phyloP scores from a whole-genome alignment of 1,140 invertebrate species.

The Rhagoletis zephyria region DNA sequence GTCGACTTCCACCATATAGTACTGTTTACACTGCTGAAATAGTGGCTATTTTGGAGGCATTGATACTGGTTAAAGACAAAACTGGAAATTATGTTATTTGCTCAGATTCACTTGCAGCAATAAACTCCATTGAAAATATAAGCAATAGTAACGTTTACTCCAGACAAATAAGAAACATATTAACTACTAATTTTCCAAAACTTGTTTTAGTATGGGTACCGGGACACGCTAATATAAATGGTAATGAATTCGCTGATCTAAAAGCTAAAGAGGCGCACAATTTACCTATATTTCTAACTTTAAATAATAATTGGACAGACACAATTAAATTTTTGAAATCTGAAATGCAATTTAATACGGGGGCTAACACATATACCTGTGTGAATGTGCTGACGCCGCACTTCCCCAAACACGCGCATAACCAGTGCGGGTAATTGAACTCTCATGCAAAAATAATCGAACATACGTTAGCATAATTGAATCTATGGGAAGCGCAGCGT shows the following conservation, averaged over 20 bases:
- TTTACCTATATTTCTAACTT: not conserved
- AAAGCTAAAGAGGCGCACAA: constrained; percentile 26
- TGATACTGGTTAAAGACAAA: constrained; percentile 52
- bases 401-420: no score
- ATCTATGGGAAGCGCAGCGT: no score
- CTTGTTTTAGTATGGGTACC: constrained; percentile 51
- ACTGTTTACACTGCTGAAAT: constrained; percentile 52
- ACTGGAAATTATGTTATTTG: constrained; percentile 52
- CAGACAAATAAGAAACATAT: constrained; percentile 1
- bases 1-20: constrained; percentile 29
- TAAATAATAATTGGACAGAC: no score
- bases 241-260: constrained; percentile 43
- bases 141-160: constrained; percentile 55
- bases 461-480: no score
- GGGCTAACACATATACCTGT: no score
- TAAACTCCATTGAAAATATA: constrained; percentile 52
- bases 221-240: constrained; percentile 19
- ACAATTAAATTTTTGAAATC: no score
- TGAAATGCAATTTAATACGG: no score
- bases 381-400: no score
- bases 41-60: constrained; percentile 52
- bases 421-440: no score
- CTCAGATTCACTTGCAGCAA: constrained; percentile 52
- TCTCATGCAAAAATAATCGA: no score
- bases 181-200: constrained; percentile 10